Conservation (phyloP, 2,113 vertebrate genomes). For the Papio anubis region DNA sequence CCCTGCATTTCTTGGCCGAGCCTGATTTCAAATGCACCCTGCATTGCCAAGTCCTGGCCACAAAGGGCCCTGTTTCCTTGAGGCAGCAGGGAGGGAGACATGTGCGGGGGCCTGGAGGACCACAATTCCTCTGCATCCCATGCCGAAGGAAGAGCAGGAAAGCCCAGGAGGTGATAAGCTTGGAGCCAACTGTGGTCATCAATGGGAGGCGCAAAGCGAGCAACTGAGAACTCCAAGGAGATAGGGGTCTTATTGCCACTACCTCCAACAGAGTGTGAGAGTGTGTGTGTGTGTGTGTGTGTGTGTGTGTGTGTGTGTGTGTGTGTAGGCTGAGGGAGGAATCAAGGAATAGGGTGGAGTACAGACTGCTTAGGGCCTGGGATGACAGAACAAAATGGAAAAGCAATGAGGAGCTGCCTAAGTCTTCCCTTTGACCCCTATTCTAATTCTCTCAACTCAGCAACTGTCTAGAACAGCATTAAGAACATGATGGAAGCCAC, state of each 20-base stretch:
- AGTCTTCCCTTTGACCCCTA: background rate
- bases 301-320: no score
- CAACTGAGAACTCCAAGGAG: background rate
- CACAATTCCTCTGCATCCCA: background rate
- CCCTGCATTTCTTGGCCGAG: constrained; percentile 59
- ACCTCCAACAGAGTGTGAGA: background rate
- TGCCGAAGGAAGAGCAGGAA: background rate
- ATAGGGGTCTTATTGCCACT: background rate
- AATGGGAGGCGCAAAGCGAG: background rate
- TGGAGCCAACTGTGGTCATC: background rate
- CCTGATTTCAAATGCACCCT: constrained; percentile 61
- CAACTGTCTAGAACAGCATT: background rate
- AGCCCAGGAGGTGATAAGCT: background rate
- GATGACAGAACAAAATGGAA: background rate
- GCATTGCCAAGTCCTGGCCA: constrained; percentile 44
- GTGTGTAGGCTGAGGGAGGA: no score
- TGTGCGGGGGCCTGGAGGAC: background rate
- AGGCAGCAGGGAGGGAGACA: background rate
- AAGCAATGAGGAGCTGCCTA: background rate
- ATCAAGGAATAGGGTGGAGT: background rate
- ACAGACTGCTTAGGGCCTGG: background rate
- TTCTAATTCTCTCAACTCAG: background rate
- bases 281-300: no score
- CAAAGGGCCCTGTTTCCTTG: constrained; percentile 33
- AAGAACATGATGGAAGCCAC: background rate